Conservation (phyloP, 2,888 invertebrate species). For the Drepanosiphum platanoidis region DNA sequence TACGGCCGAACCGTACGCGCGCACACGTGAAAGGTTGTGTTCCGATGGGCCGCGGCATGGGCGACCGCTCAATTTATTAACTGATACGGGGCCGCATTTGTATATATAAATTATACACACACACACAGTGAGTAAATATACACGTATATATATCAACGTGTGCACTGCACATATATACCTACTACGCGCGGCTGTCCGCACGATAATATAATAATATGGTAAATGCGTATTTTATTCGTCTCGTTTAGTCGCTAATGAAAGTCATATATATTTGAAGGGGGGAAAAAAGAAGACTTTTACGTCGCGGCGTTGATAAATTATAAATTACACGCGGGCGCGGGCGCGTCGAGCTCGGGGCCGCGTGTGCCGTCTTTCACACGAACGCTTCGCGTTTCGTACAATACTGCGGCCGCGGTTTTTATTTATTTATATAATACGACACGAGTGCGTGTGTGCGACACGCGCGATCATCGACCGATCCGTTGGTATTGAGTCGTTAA, state of each 20-base stretch:
- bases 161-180: too few relatives aligned
- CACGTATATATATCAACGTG: neutral
- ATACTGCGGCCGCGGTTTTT: neutral
- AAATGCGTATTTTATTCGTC: neutral
- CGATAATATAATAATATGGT: neutral
- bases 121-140: neutral
- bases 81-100: neutral
- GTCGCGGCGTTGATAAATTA: neutral
- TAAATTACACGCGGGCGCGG: too few relatives aligned
- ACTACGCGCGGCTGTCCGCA: neutral
- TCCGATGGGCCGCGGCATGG: neutral
- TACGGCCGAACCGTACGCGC: neutral
- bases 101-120: neutral
- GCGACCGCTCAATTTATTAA: conserved; percentile 27
- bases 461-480: neutral
- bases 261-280: neutral
- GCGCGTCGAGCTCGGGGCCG: too few relatives aligned
- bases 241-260: conserved; percentile 38
- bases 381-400: neutral
- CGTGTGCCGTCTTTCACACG: too few relatives aligned
- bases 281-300: neutral
- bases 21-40: conserved; percentile 4
- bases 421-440: neutral
- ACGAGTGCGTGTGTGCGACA: neutral
- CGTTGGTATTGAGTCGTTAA: neutral